Evolutionary conservation across 2,113 vertebrate species (phyloP).

Genomic region (Copsychus sechellarum): DNA sequence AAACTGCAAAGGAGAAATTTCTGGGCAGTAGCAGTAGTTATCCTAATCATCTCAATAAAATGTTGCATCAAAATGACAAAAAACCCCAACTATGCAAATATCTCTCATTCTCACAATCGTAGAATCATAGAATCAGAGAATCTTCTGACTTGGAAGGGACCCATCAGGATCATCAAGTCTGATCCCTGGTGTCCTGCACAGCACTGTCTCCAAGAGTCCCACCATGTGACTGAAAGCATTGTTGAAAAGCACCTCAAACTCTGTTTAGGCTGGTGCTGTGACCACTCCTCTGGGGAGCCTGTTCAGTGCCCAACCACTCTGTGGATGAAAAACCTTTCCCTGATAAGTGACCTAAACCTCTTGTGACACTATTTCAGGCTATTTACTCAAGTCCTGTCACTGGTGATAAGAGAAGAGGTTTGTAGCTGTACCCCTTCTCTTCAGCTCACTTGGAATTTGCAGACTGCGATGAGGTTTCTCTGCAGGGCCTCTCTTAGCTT

Average conservation of each 20-base stretch:
- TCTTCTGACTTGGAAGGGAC: background rate
- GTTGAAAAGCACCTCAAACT: background rate
- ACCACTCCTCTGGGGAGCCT: background rate
- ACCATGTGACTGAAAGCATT: background rate
- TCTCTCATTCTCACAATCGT: background rate
- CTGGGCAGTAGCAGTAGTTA: background rate
- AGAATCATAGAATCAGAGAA: background rate
- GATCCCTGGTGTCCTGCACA: too few species aligned
- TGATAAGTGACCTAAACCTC: background rate
- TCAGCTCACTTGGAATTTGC: background rate
- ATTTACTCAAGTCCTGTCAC: rapidly evolving
- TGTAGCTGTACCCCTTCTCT: background rate
- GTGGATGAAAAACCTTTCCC: background rate
- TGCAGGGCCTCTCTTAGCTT: background rate
- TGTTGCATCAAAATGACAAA: background rate
- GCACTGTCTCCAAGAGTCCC: background rate
- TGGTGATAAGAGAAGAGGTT: background rate
- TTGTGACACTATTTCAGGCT: background rate
- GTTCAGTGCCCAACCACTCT: background rate
- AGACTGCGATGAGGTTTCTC: background rate
- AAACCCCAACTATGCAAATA: background rate
- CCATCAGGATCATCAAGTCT: background rate
- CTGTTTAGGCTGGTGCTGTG: background rate
- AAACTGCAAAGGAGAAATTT: background rate
- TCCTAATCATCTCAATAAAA: background rate